Evolutionary conservation across 2,888 invertebrate species (phyloP).

Genomic region (Syrphus vitripennis): DNA sequence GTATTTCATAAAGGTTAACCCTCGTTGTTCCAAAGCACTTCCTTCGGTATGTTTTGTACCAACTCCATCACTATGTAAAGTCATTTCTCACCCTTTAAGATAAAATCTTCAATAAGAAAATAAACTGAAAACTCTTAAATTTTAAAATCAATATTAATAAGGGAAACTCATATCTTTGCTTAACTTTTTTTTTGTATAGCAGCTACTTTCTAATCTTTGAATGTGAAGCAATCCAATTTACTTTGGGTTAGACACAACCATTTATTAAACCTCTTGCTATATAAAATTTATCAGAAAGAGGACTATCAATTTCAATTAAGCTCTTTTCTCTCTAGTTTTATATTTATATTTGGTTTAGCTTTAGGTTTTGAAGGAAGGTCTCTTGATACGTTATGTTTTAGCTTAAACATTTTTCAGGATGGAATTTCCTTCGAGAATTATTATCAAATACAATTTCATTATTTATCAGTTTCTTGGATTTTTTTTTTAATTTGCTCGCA

Average conservation of each 20-base stretch:
- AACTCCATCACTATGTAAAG: background rate
- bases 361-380: background rate
- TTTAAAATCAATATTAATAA: background rate
- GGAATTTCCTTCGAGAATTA: background rate
- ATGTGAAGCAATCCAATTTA: conserved; percentile 7
- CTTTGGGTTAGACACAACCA: background rate
- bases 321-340: background rate
- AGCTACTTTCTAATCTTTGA: background rate
- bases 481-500: background rate
- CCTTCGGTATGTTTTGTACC: too few species aligned
- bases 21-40: too few species aligned
- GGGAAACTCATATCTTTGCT: background rate
- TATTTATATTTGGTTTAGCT: background rate
- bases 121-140: background rate
- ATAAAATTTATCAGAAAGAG: conserved; percentile 6
- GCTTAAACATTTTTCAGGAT: too few species aligned
- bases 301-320: conserved; percentile 31
- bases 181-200: too few species aligned
- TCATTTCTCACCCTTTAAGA: background rate
- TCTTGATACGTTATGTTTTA: background rate
- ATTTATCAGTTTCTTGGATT: background rate
- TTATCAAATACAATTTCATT: background rate
- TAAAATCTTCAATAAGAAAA: background rate
- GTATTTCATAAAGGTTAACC: too few species aligned
- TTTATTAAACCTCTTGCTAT: background rate